Evolutionary conservation across 2,797 vertebrate genomes (phyloP), one percentile per base, ranked within the genome.

Genomic region (Botia almorhae): DNA sequence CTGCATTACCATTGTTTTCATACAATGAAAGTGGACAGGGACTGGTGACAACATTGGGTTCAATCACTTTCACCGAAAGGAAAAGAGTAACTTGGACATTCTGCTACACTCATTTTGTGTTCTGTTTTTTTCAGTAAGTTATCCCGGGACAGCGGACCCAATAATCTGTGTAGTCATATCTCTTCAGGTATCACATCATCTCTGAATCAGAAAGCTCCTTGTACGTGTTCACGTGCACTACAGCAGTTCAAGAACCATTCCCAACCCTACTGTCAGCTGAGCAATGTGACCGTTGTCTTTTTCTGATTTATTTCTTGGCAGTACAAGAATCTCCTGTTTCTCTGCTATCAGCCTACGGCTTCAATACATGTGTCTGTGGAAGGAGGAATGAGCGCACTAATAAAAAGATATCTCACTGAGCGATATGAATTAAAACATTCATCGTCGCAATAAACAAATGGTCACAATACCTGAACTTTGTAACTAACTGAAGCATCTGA

Each of bases 271-370:
- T 81, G 76, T 65, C 64, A 74, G 56, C 70, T 69, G 64, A 74
- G n/a, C 21, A 55, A 53, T 33, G n/a, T 61, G 68, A 68, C 53
- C 50, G 61, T 67, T 77, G 23, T 64, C 36, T 65, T 81, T 81
- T 76, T 39, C 58, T 64, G 56, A 65, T 72, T 70, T 48, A 65
- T 72, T 69, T n/a, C 46, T 55, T 26, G 21, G n/a, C 39, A 14
- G 43, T 58, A 82, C 60, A 77, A 77, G 68, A 82, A 77, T 70
- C 21, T 17, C 39, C 39, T 55, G 55, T 73, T 73, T 33, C 70
- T 58, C 36, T 73, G 56, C 51, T 51, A 19, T 36, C 11, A 26
- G 29, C 55, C 50, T 19, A 43, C 21, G 33, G 48, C 46, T 76
- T 11, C 19, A 69, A 60, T 39, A 5, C 63, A 81, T 63, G 76